Evolutionary conservation across 2,113 vertebrate genomes (phyloP).

Genomic region (Aspiorhynchus laticeps): DNA sequence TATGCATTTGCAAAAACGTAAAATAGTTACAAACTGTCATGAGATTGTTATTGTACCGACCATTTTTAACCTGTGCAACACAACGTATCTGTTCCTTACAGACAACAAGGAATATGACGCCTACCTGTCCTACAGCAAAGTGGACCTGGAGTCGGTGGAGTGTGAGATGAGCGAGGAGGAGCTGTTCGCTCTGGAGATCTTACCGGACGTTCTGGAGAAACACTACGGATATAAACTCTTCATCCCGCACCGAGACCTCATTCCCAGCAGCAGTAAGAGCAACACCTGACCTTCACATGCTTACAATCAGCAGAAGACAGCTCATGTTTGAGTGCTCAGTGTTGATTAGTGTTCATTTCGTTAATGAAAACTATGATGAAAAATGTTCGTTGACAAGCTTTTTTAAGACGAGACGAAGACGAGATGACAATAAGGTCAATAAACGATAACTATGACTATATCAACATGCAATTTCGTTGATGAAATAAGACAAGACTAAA

Average conservation of each 20-base stretch:
- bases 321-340: neutral
- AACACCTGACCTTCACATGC: neutral
- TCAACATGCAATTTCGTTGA: no score
- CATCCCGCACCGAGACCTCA: conserved; percentile 97
- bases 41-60: neutral
- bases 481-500: no score
- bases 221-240: conserved; percentile 98
- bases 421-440: no score
- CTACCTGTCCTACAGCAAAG: conserved; percentile 97
- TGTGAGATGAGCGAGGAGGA: conserved; percentile 96
- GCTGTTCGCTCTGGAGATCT: conserved; percentile 94
- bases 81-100: conserved; percentile 58
- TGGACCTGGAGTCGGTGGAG: conserved; percentile 96
- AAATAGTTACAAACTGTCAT: neutral
- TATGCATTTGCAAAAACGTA: neutral
- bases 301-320: neutral
- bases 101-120: conserved; percentile 99
- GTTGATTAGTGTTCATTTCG: neutral
- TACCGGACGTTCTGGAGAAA: conserved; percentile 97
- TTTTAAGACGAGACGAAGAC: no score
- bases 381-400: no score
- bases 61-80: neutral
- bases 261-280: conserved; percentile 93
- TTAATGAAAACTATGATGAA: no score
- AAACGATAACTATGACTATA: no score